These are phyloP conservation scores for Calephelis virginiensis DNA, from an alignment of 1,140 invertebrate genomes.

Conservation along the genomic window DNA sequence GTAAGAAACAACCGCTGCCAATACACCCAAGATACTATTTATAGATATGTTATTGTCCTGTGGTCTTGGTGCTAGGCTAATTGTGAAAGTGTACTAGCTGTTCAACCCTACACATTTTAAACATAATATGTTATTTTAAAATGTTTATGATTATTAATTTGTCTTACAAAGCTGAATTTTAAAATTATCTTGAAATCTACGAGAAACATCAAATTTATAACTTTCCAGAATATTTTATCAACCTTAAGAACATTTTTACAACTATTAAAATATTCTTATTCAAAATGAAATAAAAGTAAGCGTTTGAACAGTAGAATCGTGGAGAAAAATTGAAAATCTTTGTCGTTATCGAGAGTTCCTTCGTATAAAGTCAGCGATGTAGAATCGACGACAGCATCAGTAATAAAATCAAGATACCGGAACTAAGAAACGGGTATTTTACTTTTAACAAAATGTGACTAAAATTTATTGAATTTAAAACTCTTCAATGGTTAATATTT, in stretches of 20 bases:
- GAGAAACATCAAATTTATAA: too few relatives aligned
- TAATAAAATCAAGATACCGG: constrained; percentile 15
- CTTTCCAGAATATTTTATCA: not conserved
- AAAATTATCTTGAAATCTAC: too few relatives aligned
- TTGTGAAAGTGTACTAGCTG: too few relatives aligned
- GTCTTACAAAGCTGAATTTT: too few relatives aligned
- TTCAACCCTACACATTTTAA: too few relatives aligned
- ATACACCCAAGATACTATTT: too few relatives aligned
- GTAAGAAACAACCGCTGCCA: too few relatives aligned
- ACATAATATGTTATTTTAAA: too few relatives aligned
- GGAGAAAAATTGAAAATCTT: constrained; percentile 12
- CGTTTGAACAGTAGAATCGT: constrained; percentile 10
- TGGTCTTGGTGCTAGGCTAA: too few relatives aligned
- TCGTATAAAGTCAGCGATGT: constrained; percentile 16
- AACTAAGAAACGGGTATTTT: constrained; percentile 9
- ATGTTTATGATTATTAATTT: too few relatives aligned
- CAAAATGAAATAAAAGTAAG: constrained; percentile 6
- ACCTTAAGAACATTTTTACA: not conserved
- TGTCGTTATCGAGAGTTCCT: constrained; percentile 11
- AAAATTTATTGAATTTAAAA: constrained; percentile 8
- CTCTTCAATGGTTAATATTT: not conserved
- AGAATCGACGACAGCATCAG: constrained; percentile 12
- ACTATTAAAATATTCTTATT: constrained; percentile 4
- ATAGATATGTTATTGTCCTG: too few relatives aligned
- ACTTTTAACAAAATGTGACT: constrained; percentile 8